A percentile compares a stretch with the other conserved stretches of the same genome.
Conservation (phyloP, 2,113 vertebrate species). For the Pontoporia blainvillei region DNA sequence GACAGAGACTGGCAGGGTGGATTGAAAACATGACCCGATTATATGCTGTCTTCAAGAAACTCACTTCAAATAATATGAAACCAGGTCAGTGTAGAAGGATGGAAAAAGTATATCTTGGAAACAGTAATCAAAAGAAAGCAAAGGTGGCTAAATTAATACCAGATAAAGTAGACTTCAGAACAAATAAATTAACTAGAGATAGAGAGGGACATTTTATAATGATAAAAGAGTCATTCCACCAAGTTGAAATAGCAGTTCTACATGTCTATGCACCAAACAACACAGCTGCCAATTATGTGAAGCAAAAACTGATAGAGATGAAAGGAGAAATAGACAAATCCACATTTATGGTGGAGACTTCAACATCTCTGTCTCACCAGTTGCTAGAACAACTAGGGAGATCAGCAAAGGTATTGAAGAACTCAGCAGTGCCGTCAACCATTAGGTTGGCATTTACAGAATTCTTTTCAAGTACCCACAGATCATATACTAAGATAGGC, state of each 20-base stretch:
- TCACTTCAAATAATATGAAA: neutral
- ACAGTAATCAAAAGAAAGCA: neutral
- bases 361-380: neutral
- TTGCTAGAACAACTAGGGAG: neutral
- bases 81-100: neutral
- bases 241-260: neutral
- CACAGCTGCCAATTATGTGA: neutral
- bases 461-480: neutral
- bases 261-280: neutral
- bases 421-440: neutral
- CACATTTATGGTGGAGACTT: neutral
- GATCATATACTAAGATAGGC: neutral
- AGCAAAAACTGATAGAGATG: neutral
- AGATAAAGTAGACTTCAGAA: neutral
- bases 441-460: neutral
- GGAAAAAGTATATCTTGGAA: neutral
- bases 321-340: neutral
- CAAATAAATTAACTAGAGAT: neutral
- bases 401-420: neutral
- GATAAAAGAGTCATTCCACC: neutral
- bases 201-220: neutral
- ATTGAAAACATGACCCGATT: neutral
- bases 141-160: neutral
- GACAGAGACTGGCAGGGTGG: neutral
- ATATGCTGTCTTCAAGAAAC: neutral